Percentiles rank a stretch among this genome's conserved stretches.
Evolutionary conservation across 2,888 invertebrate genomes (phyloP).

Genomic region (Lasioglossum morio): DNA sequence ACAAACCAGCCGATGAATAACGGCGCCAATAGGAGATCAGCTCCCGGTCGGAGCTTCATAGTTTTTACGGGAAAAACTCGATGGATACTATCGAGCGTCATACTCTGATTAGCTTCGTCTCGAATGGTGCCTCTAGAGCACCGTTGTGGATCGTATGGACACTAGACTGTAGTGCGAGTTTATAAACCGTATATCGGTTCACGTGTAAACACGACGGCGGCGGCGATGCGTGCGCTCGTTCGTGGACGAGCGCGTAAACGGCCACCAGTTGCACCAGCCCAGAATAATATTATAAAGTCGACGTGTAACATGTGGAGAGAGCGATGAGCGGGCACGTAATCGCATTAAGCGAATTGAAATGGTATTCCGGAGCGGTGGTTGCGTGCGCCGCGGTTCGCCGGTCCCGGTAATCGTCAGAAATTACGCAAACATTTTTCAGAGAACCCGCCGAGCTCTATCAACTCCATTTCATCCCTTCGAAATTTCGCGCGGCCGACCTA

Average conservation of each 20-base stretch:
- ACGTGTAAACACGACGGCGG: conserved; percentile 22
- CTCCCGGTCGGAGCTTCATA: conserved; percentile 18
- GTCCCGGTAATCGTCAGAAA: conserved; percentile 63
- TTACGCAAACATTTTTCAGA: conserved; percentile 59
- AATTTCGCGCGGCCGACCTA: neutral
- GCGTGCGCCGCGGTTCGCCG: conserved; percentile 63
- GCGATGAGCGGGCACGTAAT: conserved; percentile 69
- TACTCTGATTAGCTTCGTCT: conserved; percentile 71
- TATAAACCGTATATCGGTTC: conserved; percentile 13
- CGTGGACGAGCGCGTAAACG: conserved; percentile 38
- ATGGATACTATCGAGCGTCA: conserved; percentile 61
- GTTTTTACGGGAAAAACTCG: conserved; percentile 1
- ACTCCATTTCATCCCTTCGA: neutral
- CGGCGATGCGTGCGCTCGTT: conserved; percentile 31
- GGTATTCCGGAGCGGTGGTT: conserved; percentile 66
- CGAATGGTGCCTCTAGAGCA: neutral
- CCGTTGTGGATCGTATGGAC: neutral
- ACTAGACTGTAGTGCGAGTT: neutral
- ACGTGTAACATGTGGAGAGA: conserved; percentile 55
- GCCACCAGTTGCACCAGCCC: conserved; percentile 47
- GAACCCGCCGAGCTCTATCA: neutral
- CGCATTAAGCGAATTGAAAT: conserved; percentile 72
- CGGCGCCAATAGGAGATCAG: conserved; percentile 27
- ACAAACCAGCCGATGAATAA: conserved; percentile 13
- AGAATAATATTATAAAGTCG: conserved; percentile 31